These are phyloP conservation scores for Sminthurides bifidus DNA, from an alignment of 1,140 invertebrate genomes.

Conservation along the genomic window DNA sequence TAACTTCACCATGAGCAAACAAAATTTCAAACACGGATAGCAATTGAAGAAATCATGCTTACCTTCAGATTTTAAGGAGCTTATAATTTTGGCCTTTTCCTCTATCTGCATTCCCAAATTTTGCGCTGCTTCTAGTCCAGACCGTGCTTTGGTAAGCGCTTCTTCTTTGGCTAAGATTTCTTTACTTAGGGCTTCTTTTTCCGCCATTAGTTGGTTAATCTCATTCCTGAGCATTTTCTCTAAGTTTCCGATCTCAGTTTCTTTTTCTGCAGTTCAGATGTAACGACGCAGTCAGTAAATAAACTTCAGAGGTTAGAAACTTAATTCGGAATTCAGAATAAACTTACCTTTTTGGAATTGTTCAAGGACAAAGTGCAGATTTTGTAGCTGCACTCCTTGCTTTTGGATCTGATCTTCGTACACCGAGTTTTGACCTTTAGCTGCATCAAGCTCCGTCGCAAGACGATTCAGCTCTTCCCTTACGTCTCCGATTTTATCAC, in stretches of 20 bases:
- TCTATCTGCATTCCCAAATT: slow-evolving; percentile 28
- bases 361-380: slow-evolving; percentile 32
- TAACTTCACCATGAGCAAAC: no score
- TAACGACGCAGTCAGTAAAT: neutral
- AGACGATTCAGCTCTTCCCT: slow-evolving; percentile 25
- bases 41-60: no score
- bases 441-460: slow-evolving; percentile 14
- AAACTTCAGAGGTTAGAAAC: slow-evolving; percentile 6
- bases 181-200: slow-evolving; percentile 10
- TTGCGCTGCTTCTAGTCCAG: slow-evolving; percentile 27
- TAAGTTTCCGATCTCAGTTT: slow-evolving; percentile 17
- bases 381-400: slow-evolving; percentile 25
- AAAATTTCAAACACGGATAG: no score
- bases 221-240: slow-evolving; percentile 12
- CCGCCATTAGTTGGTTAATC: slow-evolving; percentile 12
- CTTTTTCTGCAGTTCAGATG: slow-evolving; percentile 29
- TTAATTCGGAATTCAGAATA: neutral
- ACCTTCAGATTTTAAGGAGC: slow-evolving; percentile 26
- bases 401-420: slow-evolving; percentile 28
- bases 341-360: slow-evolving; percentile 31
- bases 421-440: slow-evolving; percentile 7
- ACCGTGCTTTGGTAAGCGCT: slow-evolving; percentile 19
- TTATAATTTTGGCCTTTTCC: slow-evolving; percentile 20
- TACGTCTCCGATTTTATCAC: slow-evolving; percentile 19
- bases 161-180: slow-evolving; percentile 18